Conservation (phyloP, 2,113 vertebrate species). For the Oncorhynchus tshawytscha region DNA sequence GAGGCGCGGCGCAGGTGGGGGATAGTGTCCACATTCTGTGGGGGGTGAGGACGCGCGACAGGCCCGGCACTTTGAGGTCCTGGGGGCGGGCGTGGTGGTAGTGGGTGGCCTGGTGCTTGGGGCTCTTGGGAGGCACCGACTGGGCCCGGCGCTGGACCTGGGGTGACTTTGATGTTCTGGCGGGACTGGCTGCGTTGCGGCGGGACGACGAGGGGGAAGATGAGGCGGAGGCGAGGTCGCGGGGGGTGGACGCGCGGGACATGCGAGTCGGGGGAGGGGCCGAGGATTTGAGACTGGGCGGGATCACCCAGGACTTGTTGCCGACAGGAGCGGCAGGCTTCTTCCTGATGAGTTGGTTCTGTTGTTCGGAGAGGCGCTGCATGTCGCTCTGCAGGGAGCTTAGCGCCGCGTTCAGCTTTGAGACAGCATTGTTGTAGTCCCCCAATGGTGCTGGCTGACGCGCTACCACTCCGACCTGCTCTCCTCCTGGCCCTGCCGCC, state of each 20-base stretch:
- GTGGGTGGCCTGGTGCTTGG: conserved; percentile 56
- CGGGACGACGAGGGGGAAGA: conserved; percentile 80
- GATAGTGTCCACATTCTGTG: conserved; percentile 84
- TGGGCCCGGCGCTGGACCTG: conserved; percentile 75
- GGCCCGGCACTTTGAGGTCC: conserved; percentile 72
- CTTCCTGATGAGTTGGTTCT: conserved; percentile 80
- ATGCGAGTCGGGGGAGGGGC: conserved; percentile 49
- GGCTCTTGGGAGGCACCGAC: conserved; percentile 80
- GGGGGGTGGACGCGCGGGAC: conserved; percentile 63
- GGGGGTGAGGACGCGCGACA: conserved; percentile 78
- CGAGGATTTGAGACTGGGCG: conserved; percentile 63
- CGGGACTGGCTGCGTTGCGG: conserved; percentile 61
- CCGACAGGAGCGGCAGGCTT: conserved; percentile 47
- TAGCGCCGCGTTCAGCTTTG: conserved; percentile 84
- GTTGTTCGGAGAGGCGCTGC: conserved; percentile 87
- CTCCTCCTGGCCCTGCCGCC: conserved; percentile 57
- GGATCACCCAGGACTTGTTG: conserved; percentile 78
- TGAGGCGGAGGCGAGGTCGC: conserved; percentile 67
- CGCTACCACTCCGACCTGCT: conserved; percentile 45
- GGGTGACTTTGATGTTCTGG: conserved; percentile 71
- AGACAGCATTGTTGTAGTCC: conserved; percentile 88
- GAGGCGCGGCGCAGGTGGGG: conserved; percentile 84
- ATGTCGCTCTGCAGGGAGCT: conserved; percentile 86
- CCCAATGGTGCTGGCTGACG: conserved; percentile 68
- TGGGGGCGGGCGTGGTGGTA: conserved; percentile 64